phyloP scores from a whole-genome alignment of 2,113 vertebrate genomes.

The Corythaeola cristata region DNA sequence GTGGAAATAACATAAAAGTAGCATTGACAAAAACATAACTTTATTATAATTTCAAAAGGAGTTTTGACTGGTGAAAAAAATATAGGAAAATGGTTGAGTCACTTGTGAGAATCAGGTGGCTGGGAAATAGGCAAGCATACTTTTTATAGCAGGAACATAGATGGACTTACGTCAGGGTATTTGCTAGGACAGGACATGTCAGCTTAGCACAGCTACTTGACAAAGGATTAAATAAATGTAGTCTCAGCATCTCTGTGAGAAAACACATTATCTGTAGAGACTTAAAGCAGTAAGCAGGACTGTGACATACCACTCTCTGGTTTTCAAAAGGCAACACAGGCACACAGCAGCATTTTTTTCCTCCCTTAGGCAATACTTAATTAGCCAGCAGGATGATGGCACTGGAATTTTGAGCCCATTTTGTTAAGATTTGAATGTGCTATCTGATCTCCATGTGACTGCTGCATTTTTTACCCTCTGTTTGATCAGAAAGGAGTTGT shows the following conservation, averaged over 20 bases:
- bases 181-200: not conserved
- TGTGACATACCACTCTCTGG: not conserved
- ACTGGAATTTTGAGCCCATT: not conserved
- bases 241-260: not conserved
- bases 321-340: not conserved
- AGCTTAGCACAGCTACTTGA: not conserved
- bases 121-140: not conserved
- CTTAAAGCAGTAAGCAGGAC: not conserved
- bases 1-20: not conserved
- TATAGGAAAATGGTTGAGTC: not conserved
- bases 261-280: not conserved
- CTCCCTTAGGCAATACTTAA: not conserved
- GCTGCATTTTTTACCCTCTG: not conserved
- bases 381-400: not conserved
- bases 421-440: not conserved
- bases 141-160: not conserved
- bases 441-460: not conserved
- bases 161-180: not conserved
- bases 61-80: not conserved
- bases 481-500: not conserved
- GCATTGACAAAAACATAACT: not conserved
- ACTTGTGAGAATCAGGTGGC: not conserved
- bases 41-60: not conserved
- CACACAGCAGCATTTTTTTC: not conserved
- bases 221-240: not conserved